phyloP scores from a whole-genome alignment of 2,888 invertebrate genomes.

The Geophilus truncorum region DNA sequence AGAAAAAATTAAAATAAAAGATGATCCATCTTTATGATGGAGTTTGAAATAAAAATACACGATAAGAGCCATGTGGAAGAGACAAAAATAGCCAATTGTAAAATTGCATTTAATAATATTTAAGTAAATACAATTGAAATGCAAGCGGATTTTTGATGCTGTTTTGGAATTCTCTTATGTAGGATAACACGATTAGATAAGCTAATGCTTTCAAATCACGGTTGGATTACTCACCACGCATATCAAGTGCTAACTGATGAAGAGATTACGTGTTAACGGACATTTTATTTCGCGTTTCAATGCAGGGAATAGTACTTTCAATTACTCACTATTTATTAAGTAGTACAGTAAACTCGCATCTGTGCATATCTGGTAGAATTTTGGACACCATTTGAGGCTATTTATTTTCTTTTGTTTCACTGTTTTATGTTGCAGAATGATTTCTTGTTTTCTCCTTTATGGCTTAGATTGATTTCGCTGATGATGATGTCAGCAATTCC shows the following conservation, averaged over 20 bases:
- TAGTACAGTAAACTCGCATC: no score
- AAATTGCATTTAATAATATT: not conserved
- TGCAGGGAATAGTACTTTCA: not conserved
- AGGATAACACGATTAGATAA: slow-evolving; percentile 13
- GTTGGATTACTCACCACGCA: slow-evolving; percentile 6
- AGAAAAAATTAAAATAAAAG: slow-evolving; percentile 21
- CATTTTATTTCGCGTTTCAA: not conserved
- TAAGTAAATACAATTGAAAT: not conserved
- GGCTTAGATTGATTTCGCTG: slow-evolving; percentile 7
- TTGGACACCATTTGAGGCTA: not conserved
- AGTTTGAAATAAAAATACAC: not conserved
- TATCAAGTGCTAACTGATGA: not conserved
- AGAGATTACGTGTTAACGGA: not conserved
- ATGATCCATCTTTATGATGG: slow-evolving; percentile 16
- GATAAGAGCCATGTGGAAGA: not conserved
- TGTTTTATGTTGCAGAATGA: not conserved
- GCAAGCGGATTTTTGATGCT: not conserved
- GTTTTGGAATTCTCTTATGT: not conserved
- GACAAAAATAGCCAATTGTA: not conserved
- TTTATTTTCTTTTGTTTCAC: not conserved
- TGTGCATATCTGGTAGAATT: not conserved
- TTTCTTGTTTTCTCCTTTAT: slow-evolving; percentile 11
- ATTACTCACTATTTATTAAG: not conserved
- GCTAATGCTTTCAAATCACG: slow-evolving; percentile 3
- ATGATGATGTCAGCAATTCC: slow-evolving; percentile 24